These are phyloP conservation scores for Acanthurus tractus DNA, from an alignment of 2,797 vertebrate species.

Conservation along the genomic window DNA sequence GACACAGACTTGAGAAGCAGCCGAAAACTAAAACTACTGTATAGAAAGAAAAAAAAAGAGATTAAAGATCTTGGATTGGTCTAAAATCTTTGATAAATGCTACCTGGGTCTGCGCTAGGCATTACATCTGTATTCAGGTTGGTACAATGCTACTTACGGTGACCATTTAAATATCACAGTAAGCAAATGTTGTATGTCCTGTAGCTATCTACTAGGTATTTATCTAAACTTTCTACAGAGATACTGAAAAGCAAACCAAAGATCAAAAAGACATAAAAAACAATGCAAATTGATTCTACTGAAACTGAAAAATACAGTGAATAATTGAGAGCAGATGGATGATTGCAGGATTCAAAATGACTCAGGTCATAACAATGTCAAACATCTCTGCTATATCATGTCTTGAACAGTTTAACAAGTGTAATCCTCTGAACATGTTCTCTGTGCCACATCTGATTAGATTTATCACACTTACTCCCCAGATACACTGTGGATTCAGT, in stretches of 20 bases:
- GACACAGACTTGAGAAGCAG: background rate
- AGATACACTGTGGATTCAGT: background rate
- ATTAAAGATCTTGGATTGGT: background rate
- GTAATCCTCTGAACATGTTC: constrained; percentile 41
- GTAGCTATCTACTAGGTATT: background rate
- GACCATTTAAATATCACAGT: background rate
- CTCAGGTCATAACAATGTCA: constrained; percentile 12
- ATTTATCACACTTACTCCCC: constrained; percentile 19
- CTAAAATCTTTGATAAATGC: background rate
- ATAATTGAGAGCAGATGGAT: background rate
- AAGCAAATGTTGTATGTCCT: background rate
- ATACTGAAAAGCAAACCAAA: background rate
- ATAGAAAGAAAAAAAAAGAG: background rate
- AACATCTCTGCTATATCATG: constrained; percentile 15
- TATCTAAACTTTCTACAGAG: background rate
- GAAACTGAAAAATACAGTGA: constrained; percentile 1
- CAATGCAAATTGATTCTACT: background rate
- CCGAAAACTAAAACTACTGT: background rate
- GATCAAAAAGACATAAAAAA: background rate
- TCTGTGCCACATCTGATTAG: constrained; percentile 23
- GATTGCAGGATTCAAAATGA: constrained; percentile 14
- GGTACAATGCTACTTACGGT: background rate
- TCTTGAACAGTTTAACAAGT: constrained; percentile 35
- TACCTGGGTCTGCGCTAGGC: background rate
- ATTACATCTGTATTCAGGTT: background rate